Percentiles rank a stretch among this genome's conserved stretches.
phyloP scores from a whole-genome alignment of 2,113 vertebrate species.

The Eretmochelys imbricata region DNA sequence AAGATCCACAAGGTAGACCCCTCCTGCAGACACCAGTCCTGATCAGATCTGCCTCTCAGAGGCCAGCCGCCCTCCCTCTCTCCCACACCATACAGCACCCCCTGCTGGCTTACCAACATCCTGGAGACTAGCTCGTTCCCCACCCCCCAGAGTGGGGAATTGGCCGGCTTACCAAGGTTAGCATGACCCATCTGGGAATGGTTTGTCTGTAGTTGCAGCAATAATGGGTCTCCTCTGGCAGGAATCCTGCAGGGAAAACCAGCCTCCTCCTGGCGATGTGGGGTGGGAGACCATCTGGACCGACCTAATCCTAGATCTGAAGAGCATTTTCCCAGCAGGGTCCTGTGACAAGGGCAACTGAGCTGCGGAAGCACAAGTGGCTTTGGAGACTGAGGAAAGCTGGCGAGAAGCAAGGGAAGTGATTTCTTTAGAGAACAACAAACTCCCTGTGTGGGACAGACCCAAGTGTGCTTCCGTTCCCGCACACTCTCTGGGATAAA shows the following conservation, averaged over 20 bases:
- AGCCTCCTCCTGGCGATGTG: not conserved
- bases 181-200: not conserved
- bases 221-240: not conserved
- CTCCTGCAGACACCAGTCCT: not conserved
- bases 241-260: not conserved
- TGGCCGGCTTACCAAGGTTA: not conserved
- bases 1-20: not conserved
- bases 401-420: not conserved
- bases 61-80: not conserved
- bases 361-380: not conserved
- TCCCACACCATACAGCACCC: not conserved
- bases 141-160: not conserved
- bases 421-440: not conserved
- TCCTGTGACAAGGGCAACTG: not conserved
- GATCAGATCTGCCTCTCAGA: not conserved
- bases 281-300: not conserved
- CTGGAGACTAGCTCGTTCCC: not conserved
- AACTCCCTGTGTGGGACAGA: not conserved
- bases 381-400: not conserved
- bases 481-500: not conserved
- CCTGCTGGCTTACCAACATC: not conserved
- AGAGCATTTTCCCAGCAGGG: not conserved
- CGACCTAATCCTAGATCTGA: not conserved
- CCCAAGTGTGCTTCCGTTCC: not conserved
- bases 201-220: not conserved